Evolutionary conservation across 2,888 invertebrate species (phyloP), one percentile per base, ranked within the genome.

Genomic region (Thymelicus lineola): DNA sequence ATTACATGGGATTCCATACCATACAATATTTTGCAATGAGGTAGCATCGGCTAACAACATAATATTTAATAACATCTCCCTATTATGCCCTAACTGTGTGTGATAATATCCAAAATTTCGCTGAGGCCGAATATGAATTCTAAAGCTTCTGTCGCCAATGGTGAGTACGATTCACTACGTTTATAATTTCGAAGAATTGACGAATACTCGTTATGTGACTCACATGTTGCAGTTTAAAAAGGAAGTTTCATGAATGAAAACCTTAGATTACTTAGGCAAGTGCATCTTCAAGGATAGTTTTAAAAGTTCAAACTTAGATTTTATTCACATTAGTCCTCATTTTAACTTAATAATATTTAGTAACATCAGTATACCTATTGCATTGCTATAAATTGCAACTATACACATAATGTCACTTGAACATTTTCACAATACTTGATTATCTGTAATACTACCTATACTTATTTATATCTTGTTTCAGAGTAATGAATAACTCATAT

Each of bases 81-180:
- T 92, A 92, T 86, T 92, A 93, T 93, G 92, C 87, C 91, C 87
- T 93, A 90, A 90, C 77, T 83, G 80, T 86, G 82, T 88, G 82
- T 82, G 82, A 82, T 75, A 82, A 84, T 81, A 82, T 77, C 79
- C 76, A 79, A 82, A 80, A 73, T 82, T 81, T 82, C 87, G 88
- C 90, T 88, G 88, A 90, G 91, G 89, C 90, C 90, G 86, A 91
- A 88, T 87, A 87, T 88, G 83, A 89, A 86, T 85, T 63, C 70
- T 59, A 91, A 86, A 87, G 82, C 84, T 80, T 82, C 86, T 83
- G 85, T 89, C 82, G 86, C 90, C 82, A 91, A 84, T 89, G 91
- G 93, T 93, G 86, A 90, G 92, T 86, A 69, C 55, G 17, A 72
- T 58, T 93, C 86, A 90, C 91, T 86, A 69, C 46, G 28, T 72